phyloP scores from a whole-genome alignment of 92 coral and sea anemone species.

The Pocillopora grandis region DNA sequence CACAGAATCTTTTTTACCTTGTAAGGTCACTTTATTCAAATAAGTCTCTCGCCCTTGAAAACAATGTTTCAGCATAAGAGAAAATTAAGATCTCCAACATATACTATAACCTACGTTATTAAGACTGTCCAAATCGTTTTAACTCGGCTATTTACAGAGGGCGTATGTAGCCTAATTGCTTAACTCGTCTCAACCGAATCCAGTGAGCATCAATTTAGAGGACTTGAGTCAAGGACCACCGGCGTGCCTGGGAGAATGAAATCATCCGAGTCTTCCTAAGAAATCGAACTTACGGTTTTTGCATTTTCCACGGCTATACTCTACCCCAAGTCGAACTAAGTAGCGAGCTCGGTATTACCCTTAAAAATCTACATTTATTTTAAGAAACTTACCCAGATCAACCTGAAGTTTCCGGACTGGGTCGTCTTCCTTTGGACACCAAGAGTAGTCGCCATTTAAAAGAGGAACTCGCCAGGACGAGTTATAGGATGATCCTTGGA shows the following conservation, averaged over 20 bases:
- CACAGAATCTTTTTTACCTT: slow-evolving; percentile 14
- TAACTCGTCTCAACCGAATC: too few relatives aligned
- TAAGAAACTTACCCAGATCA: slow-evolving; percentile 3
- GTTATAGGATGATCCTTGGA: slow-evolving; percentile 17
- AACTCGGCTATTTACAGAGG: too few relatives aligned
- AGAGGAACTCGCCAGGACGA: slow-evolving; percentile 23
- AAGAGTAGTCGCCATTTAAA: slow-evolving; percentile 15
- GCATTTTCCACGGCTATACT: too few relatives aligned
- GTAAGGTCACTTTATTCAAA: slow-evolving; percentile 6
- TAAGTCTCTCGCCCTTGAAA: slow-evolving; percentile 2
- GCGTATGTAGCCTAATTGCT: too few relatives aligned
- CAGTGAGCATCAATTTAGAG: too few relatives aligned
- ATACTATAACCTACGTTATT: neutral
- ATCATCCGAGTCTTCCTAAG: too few relatives aligned
- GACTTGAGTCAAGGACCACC: too few relatives aligned
- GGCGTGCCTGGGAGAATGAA: too few relatives aligned
- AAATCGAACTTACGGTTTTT: too few relatives aligned
- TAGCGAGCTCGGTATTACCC: neutral
- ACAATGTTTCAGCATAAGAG: neutral
- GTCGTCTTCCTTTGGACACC: slow-evolving; percentile 19
- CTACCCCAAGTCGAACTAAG: neutral
- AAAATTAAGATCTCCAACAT: neutral
- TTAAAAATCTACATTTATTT: neutral
- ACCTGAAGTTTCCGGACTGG: neutral
- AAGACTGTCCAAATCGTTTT: too few relatives aligned